Percentiles rank a stretch among this genome's conserved stretches.
Evolutionary conservation across 2,888 invertebrate genomes (phyloP).

Genomic region (Willowsia nigromaculata): DNA sequence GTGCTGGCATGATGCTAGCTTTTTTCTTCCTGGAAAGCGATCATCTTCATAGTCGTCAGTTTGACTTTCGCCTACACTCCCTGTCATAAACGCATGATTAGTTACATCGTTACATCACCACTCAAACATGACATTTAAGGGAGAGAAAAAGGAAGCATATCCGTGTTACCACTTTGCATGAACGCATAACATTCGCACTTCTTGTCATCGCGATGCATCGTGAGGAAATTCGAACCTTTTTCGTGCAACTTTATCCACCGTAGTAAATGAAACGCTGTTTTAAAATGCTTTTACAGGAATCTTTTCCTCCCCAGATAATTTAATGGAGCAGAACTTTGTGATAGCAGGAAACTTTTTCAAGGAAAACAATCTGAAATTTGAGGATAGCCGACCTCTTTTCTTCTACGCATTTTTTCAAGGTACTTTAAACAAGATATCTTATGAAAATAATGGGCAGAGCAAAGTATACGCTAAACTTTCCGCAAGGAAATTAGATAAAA

Average conservation of each 20-base stretch:
- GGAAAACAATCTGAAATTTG: background rate
- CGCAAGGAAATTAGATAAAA: background rate
- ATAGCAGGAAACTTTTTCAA: background rate
- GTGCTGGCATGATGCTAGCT: background rate
- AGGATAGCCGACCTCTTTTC: background rate
- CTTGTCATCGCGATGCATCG: background rate
- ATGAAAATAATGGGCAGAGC: background rate
- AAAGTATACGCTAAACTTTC: background rate
- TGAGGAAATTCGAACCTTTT: background rate
- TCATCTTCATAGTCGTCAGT: background rate
- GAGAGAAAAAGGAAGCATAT: background rate
- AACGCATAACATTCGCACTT: background rate
- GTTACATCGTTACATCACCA: constrained; percentile 9
- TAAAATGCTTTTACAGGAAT: background rate
- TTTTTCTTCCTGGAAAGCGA: background rate
- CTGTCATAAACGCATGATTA: constrained; percentile 16
- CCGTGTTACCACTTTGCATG: background rate
- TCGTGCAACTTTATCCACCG: background rate
- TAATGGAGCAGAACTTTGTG: background rate
- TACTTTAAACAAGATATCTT: background rate
- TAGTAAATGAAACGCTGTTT: background rate
- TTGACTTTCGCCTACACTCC: constrained; percentile 4
- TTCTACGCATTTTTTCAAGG: background rate
- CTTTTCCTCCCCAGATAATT: background rate
- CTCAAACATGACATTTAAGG: background rate